Evolutionary conservation across 2,888 invertebrate genomes (phyloP), one percentile per base, ranked within the genome.

Genomic region (Epinotia ramella): DNA sequence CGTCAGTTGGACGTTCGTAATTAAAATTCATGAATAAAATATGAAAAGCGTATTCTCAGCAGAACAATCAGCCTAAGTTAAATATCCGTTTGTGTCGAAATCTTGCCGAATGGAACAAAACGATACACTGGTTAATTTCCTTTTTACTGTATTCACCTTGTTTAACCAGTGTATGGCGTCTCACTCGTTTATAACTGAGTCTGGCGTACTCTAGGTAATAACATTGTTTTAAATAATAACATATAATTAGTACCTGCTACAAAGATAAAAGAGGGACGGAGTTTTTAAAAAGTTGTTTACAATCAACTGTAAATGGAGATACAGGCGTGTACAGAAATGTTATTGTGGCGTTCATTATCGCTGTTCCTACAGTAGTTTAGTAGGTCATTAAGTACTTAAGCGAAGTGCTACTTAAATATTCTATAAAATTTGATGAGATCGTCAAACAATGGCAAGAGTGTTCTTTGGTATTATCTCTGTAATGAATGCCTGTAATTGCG

Each of bases 201-300:
- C 84, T 88, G 86, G 82, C 83, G 84, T 86, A 87, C 81, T 85
- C 88, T 89, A 86, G 85, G 84, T 92, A 92, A 92, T 92, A 89
- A 91, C 91, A 90, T 90, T 90, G 91, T 91, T 91, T 91, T 89
- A 90, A 89, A 92, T 92, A 93, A 93, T 93, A 91, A 92, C 89
- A 89, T 92, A 90, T 92, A 93, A 93, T 93, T 93, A 93, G 89
- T 90, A 89, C 91, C 88, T 88, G 91, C 88, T 86, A 86, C 90
- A 88, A 89, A 92, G 92, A 92, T 91, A 92, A 91, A 88, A 87
- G 84, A 89, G 88, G 88, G 91, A 90, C 88, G 88, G 82, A 89
- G 90, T 91, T 91, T 91, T 80, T 91, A 90, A 91, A 76, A 93
- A 89, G 91, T 90, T 92, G 92, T 92, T 93, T 93, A 91, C 89